Base-by-base conservation (phyloP, 2,113 vertebrate species). In the Thunnus thynnus region DNA sequence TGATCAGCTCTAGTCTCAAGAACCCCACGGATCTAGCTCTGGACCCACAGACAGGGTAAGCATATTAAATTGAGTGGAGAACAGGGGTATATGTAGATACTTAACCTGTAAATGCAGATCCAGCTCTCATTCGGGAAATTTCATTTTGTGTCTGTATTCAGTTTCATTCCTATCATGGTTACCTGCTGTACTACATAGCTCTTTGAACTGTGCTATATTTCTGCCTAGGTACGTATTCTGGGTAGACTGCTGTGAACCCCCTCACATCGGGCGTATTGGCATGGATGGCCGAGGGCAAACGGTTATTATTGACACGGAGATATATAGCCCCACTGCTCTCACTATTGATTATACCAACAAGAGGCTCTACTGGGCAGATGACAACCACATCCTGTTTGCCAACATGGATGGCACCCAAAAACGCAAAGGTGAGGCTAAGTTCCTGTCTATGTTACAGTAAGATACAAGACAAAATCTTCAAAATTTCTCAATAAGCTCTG, bases 321-420 rank as follows among this genome's bases (percentile, higher is more conserved):
- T 99, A 92, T 97, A 96, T 68, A 97, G 96, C 91, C 98, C 98
- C 8, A 96, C 96, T 82, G 97, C 97, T 75, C 93, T 99, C 56
- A 98, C 98, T 18, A 98, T 99, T 86, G 98, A 99, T 93, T 99
- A 99, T 77, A 97, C 98, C 90, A 99, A 97, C 93, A 96, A 94
- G 78, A 96, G 96, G 71, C 94, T 99, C 1, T 99, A 99, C 73
- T 99, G 98, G 98, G 97, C 98, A 41, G 97, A 99, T 82, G 97
- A 97, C 89, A 98, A 96, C 91, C 98, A 99, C 86, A 99, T 99
- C 79, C 96, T 99, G 80, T 98, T 99, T 88, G 95, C 98, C 89
- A 96, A 97, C 92, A 97, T 99, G 96, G 97, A 99, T 86, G 98
- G 98, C 63, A 95, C 96, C 72, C 96, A 96, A 41, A 96, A 97